A percentile compares a stretch with the other conserved stretches of the same genome.
Conservation (phyloP, 2,113 vertebrate genomes). For the Megaptera novaeangliae region DNA sequence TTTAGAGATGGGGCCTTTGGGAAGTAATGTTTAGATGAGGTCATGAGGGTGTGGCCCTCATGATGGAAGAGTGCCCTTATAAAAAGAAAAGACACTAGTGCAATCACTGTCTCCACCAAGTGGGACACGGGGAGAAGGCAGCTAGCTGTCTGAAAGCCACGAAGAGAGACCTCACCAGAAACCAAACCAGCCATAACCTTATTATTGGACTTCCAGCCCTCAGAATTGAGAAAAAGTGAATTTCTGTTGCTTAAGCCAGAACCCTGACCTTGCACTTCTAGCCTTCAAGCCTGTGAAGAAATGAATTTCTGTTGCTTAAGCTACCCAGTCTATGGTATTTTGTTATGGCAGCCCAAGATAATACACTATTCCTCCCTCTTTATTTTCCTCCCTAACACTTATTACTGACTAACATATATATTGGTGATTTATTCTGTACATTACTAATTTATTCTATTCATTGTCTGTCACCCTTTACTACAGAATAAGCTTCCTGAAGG, state of each 20-base stretch:
- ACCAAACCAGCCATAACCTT: background rate
- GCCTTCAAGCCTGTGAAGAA: background rate
- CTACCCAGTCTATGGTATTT: background rate
- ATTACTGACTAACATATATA: background rate
- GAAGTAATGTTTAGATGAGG: background rate
- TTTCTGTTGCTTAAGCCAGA: background rate
- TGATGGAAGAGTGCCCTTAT: background rate
- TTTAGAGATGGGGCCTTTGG: background rate
- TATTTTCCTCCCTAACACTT: background rate
- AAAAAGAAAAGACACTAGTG: background rate
- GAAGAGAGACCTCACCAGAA: background rate
- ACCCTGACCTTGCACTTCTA: background rate
- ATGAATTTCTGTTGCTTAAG: background rate
- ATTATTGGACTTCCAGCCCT: background rate
- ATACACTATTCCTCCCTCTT: background rate
- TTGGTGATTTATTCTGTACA: background rate
- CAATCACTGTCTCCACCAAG: background rate
- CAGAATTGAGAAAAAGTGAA: background rate
- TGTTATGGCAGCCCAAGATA: background rate
- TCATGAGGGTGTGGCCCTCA: background rate
- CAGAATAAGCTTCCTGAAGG: background rate
- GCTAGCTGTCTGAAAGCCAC: background rate
- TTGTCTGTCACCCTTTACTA: background rate
- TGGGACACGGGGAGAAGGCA: background rate
- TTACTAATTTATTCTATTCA: background rate